Evolutionary conservation across 30 jellyfish, hydroid and myxozoan genomes (phyloP).

Genomic region (Thelohanellus kitauei): DNA sequence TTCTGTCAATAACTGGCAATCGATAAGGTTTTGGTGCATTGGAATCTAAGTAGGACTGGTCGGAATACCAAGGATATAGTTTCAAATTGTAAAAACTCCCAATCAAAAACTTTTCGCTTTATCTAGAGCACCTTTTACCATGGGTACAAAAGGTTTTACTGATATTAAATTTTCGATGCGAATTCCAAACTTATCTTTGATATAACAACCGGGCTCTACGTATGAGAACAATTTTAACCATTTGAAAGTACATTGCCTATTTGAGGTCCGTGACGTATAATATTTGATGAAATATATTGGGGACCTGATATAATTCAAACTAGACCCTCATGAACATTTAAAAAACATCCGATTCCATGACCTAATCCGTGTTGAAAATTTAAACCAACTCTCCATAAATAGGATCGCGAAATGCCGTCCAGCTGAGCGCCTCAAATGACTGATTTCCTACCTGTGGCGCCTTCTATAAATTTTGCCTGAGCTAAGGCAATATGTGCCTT

Average conservation of each 20-base stretch:
- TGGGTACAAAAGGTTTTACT: too few relatives aligned
- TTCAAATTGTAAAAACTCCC: background rate
- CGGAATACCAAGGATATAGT: too few relatives aligned
- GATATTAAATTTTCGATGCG: constrained; percentile 42
- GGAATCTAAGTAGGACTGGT: constrained; percentile 18
- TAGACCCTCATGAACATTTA: constrained; percentile 89
- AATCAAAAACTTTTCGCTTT: background rate
- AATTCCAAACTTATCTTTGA: constrained; percentile 37
- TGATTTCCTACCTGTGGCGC: too few relatives aligned
- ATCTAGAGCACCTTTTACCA: too few relatives aligned
- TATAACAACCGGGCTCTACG: constrained; percentile 62
- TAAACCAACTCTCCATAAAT: constrained; percentile 49
- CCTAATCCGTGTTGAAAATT: constrained; percentile 77
- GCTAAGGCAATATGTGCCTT: too few relatives aligned
- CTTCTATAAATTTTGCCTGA: too few relatives aligned
- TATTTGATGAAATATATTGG: constrained; percentile 23
- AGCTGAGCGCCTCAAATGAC: constrained; percentile 21
- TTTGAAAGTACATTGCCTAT: constrained; percentile 41
- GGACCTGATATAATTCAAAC: too few relatives aligned
- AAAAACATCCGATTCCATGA: constrained; percentile 72
- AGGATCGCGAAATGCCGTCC: constrained; percentile 40
- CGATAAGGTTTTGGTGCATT: constrained; percentile 23
- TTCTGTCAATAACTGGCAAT: constrained; percentile 17
- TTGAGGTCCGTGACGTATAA: constrained; percentile 23
- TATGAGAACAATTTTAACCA: constrained; percentile 7